Percentiles rank a stretch among this genome's conserved stretches.
These are phyloP conservation scores for Asbolus verrucosus DNA, from an alignment of 1,140 invertebrate species.

Conservation along the genomic window DNA sequence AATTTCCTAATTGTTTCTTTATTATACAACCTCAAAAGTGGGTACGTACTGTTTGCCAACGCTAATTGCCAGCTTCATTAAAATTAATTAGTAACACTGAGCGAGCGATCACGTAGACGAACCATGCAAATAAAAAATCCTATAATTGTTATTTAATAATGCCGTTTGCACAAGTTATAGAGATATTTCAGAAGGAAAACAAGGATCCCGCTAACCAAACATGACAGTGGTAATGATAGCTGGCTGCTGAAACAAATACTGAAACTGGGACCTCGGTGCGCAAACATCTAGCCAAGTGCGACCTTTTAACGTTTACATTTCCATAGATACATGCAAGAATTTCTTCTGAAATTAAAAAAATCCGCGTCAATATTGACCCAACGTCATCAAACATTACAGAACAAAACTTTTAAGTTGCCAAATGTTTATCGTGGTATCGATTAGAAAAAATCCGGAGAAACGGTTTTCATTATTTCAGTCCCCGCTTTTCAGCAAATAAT, in stretches of 20 bases:
- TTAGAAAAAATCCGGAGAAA: too few species aligned
- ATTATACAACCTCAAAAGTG: conserved; percentile 13
- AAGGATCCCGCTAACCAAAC: conserved; percentile 14
- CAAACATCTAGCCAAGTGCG: conserved; percentile 12
- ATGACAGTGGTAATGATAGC: conserved; percentile 28
- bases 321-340: conserved; percentile 39
- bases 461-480: too few species aligned
- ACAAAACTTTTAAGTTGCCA: conserved; percentile 35
- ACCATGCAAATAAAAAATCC: conserved; percentile 29
- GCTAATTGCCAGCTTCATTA: conserved; percentile 30
- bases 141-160: conserved; percentile 32
- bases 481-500: too few species aligned
- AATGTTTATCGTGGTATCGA: conserved; percentile 23
- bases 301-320: conserved; percentile 34
- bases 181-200: conserved; percentile 14
- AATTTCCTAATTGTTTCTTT: too few species aligned
- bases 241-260: conserved; percentile 36
- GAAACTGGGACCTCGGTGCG: conserved; percentile 22
- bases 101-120: too few species aligned
- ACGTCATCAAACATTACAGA: conserved; percentile 33
- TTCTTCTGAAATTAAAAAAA: conserved; percentile 31
- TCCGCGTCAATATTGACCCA: conserved; percentile 26
- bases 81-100: conserved; percentile 20
- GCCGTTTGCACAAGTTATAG: conserved; percentile 23
- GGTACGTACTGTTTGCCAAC: conserved; percentile 10